A percentile compares a stretch with the other conserved stretches of the same genome.
Evolutionary conservation across 1,140 invertebrate species (phyloP).

Genomic region (Helicoverpa armigera): DNA sequence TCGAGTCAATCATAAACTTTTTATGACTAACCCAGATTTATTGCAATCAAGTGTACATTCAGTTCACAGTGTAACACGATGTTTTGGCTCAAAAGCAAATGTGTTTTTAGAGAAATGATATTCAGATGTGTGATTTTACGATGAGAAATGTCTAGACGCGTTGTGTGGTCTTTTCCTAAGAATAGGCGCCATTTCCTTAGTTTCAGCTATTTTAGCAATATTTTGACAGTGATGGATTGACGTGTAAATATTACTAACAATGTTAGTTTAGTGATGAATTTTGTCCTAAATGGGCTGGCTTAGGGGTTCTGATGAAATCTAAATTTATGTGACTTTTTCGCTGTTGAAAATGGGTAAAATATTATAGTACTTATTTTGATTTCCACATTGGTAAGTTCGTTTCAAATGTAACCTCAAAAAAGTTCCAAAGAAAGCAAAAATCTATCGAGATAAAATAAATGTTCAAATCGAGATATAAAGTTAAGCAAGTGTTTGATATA

Average conservation of each 20-base stretch:
- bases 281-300: no score
- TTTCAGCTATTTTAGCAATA: neutral
- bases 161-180: slow-evolving; percentile 20
- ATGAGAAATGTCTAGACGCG: slow-evolving; percentile 9
- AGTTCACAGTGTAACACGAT: neutral
- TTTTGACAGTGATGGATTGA: slow-evolving; percentile 5
- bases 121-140: neutral
- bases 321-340: no score
- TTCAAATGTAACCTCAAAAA: neutral
- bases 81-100: slow-evolving; percentile 20
- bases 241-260: neutral
- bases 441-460: slow-evolving; percentile 7
- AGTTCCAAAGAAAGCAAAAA: slow-evolving; percentile 1
- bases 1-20: no score
- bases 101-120: neutral
- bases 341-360: no score
- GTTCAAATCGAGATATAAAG: neutral
- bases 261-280: neutral
- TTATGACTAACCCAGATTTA: no score
- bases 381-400: no score
- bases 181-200: slow-evolving; percentile 15
- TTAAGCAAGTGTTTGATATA: slow-evolving; percentile 21
- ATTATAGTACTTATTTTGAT: no score
- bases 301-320: no score
- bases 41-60: neutral